Percentiles rank a stretch among this genome's conserved stretches.
These are phyloP conservation scores for Cataglyphis hispanica DNA, from an alignment of 1,140 invertebrate species.

Conservation along the genomic window DNA sequence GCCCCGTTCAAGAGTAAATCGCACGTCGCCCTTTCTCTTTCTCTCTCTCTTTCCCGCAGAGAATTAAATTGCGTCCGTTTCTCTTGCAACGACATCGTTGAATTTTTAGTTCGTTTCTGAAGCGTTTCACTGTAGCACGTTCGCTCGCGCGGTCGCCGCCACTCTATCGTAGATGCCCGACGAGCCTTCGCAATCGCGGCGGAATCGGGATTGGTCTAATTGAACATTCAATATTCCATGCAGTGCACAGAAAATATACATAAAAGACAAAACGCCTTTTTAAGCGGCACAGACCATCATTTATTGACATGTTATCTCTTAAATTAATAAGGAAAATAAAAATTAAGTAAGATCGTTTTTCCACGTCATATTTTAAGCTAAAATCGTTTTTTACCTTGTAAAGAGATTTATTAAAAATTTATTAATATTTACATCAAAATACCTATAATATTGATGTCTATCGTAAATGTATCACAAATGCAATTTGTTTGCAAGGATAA, in stretches of 20 bases:
- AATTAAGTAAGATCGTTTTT: background rate
- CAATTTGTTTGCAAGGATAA: background rate
- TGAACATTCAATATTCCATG: conserved; percentile 29
- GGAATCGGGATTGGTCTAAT: conserved; percentile 34
- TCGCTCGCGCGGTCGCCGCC: background rate
- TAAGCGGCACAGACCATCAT: background rate
- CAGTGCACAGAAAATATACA: no score
- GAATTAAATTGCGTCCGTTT: conserved; percentile 65
- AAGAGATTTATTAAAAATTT: background rate
- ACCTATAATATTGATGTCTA: background rate
- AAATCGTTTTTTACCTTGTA: background rate
- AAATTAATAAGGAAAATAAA: background rate
- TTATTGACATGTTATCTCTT: background rate
- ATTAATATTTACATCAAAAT: background rate
- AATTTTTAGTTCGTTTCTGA: conserved; percentile 65
- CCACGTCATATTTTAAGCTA: background rate
- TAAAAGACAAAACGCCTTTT: background rate
- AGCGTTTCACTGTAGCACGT: conserved; percentile 7
- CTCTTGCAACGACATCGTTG: conserved; percentile 41
- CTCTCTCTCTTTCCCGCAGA: conserved; percentile 12
- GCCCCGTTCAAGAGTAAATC: conserved; percentile 6
- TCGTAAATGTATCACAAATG: background rate
- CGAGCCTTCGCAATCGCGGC: background rate
- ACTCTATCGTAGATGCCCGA: background rate
- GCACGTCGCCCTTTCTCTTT: conserved; percentile 6